phyloP scores from a whole-genome alignment of 2,888 invertebrate genomes.

The Andrena haemorrhoa region DNA sequence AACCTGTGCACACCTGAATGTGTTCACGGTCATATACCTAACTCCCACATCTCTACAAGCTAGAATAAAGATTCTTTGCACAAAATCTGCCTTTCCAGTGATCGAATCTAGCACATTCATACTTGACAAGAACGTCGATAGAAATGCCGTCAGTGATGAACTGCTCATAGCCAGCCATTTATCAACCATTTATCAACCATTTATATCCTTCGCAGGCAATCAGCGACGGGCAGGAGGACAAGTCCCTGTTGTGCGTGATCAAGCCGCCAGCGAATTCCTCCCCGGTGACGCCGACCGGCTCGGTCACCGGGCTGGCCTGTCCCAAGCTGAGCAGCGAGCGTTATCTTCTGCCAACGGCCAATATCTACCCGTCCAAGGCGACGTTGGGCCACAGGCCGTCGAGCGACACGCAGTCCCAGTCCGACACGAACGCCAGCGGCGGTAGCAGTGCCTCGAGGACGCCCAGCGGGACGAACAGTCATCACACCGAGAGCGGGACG shows the following conservation, averaged over 20 bases:
- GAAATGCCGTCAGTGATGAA: too few species aligned
- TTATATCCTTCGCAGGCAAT: slow-evolving; percentile 41
- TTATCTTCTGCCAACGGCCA: slow-evolving; percentile 72
- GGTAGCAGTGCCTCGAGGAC: slow-evolving; percentile 52
- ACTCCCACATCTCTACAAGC: too few species aligned
- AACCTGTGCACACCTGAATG: too few species aligned
- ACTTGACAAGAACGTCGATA: too few species aligned
- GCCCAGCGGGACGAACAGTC: slow-evolving; percentile 60
- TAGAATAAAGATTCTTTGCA: too few species aligned
- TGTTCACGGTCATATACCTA: too few species aligned
- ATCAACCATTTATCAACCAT: background rate
- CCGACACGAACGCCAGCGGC: slow-evolving; percentile 58
- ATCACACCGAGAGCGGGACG: slow-evolving; percentile 23
- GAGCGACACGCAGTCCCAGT: slow-evolving; percentile 65
- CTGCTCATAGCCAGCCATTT: too few species aligned
- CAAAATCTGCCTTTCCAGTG: too few species aligned
- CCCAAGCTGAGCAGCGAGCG: slow-evolving; percentile 62
- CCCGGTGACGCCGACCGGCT: slow-evolving; percentile 46
- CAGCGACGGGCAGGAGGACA: slow-evolving; percentile 70
- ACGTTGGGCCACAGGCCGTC: slow-evolving; percentile 57
- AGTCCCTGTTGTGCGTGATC: slow-evolving; percentile 72
- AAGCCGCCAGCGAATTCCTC: slow-evolving; percentile 63
- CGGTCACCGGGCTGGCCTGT: slow-evolving; percentile 46
- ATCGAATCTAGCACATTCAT: too few species aligned
- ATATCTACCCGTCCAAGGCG: slow-evolving; percentile 69